These are phyloP conservation scores for Egretta garzetta DNA, from an alignment of 2,113 vertebrate genomes.

Conservation along the genomic window DNA sequence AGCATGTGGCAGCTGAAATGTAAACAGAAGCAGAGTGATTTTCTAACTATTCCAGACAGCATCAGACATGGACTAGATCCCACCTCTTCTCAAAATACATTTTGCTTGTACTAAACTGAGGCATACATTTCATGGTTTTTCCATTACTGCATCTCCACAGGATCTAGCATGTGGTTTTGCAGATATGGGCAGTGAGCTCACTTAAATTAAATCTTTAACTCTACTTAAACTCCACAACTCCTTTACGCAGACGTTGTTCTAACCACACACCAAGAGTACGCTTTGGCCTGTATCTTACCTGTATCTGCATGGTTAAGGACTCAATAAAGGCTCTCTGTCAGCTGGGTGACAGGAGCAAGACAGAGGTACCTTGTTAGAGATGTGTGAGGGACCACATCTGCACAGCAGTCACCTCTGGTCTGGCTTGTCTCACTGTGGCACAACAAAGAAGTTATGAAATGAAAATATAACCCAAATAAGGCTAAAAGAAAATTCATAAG, in stretches of 20 bases:
- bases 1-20: neutral
- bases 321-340: neutral
- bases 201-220: neutral
- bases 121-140: neutral
- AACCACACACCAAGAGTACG: neutral
- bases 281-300: neutral
- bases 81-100: neutral
- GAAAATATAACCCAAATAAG: neutral
- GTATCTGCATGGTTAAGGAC: neutral
- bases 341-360: neutral
- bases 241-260: neutral
- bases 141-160: neutral
- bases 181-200: neutral
- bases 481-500: neutral
- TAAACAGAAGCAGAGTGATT: neutral
- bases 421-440: neutral
- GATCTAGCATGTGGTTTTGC: neutral
- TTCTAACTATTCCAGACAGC: neutral
- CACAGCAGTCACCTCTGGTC: neutral
- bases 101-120: neutral
- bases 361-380: neutral
- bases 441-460: neutral
- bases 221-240: neutral
- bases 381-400: neutral
- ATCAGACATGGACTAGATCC: neutral